Evolutionary conservation across 2,797 vertebrate genomes (phyloP).

Genomic region (Lutra lutra): DNA sequence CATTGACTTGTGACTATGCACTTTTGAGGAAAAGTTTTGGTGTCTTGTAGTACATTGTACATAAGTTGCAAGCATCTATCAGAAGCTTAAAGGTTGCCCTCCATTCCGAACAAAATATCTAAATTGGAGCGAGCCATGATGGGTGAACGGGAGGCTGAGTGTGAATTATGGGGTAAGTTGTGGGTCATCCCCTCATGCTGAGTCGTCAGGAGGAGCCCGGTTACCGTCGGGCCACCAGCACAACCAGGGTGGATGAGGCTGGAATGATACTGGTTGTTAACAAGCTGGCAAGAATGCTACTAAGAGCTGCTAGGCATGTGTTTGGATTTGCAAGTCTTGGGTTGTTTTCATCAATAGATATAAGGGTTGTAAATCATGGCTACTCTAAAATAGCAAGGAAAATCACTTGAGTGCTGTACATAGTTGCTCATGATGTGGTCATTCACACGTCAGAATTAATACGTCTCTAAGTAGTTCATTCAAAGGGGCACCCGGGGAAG

Average conservation of each 20-base stretch:
- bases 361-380: neutral
- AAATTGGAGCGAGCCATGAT: neutral
- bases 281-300: neutral
- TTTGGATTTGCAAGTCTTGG: neutral
- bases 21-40: neutral
- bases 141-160: neutral
- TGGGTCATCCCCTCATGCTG: neutral
- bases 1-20: neutral
- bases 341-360: neutral
- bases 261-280: neutral
- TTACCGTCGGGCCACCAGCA: rapidly evolving
- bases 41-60: neutral
- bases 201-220: neutral
- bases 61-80: neutral
- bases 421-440: neutral
- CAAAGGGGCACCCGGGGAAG: neutral
- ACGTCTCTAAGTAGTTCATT: neutral
- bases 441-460: neutral
- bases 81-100: neutral
- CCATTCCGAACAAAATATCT: constrained; percentile 20
- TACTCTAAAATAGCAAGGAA: neutral
- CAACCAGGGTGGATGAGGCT: neutral
- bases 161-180: neutral
- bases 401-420: neutral
- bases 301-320: neutral